These are phyloP conservation scores for Nipponia nippon DNA, from an alignment of 2,113 vertebrate genomes.

Conservation along the genomic window DNA sequence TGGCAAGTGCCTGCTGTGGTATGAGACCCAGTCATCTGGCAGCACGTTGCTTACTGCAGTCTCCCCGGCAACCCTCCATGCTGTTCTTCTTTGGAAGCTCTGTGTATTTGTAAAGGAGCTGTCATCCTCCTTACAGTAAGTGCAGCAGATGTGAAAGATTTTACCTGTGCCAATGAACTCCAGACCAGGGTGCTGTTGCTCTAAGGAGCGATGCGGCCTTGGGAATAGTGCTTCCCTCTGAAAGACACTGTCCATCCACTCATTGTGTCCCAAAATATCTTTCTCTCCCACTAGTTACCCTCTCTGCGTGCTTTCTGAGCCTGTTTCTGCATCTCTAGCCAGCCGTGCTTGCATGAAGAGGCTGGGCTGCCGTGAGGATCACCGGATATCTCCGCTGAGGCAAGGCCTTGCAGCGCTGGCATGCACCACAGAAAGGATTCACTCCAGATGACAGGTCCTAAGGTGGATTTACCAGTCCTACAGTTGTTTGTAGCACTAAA, in stretches of 20 bases:
- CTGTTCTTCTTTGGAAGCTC: background rate
- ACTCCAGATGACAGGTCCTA: background rate
- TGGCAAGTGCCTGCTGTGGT: background rate
- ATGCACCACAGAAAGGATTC: fast-evolving
- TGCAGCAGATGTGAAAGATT: background rate
- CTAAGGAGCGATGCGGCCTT: background rate
- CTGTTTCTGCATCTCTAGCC: background rate
- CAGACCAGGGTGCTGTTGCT: background rate
- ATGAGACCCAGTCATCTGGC: background rate
- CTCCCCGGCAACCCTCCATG: background rate
- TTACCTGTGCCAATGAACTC: background rate
- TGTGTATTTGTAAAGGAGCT: background rate
- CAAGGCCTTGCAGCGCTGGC: background rate
- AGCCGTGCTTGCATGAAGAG: background rate
- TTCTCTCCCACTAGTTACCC: background rate
- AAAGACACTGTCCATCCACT: background rate
- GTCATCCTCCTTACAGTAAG: background rate
- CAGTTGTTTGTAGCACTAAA: background rate
- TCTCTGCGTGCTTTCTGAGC: background rate
- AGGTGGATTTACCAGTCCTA: background rate
- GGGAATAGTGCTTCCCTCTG: fast-evolving
- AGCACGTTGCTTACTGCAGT: background rate
- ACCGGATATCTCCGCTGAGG: background rate
- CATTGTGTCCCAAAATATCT: fast-evolving
- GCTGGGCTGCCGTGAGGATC: background rate